Base-by-base conservation (phyloP, 2,113 vertebrate species). In the Malaclemys terrapin region DNA sequence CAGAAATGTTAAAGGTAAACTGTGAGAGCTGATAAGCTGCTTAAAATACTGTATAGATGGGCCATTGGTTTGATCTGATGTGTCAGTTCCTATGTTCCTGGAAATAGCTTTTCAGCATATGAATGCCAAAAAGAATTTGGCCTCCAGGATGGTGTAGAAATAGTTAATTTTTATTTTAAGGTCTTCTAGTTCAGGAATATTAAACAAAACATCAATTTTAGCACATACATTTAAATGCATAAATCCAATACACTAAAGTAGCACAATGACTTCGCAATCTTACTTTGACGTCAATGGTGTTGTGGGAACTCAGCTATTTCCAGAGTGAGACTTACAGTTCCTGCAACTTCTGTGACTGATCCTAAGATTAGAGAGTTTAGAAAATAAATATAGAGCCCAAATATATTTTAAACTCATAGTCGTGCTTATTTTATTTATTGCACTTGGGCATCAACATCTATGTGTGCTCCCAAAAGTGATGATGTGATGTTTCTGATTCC, bases 151-250 rank as follows among this genome's bases (percentile, higher is more conserved):
- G 86, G 72, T 13, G 75, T 94, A 96, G 83, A 95, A 94, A 54
- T 95, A 92, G 79, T 91, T 93, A 89, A 95, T 94, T 95, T 91
- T 91, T 75, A 90, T 93, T 95, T 93, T 87, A 92, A 95, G 89
- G 89, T 88, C 75, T 84, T 79, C 79, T 65, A 0, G 0, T 79
- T 90, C 72, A n/a, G n/a, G 57, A 93, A 78, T 3, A 6, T 89
- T 91, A 92, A 91, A 19, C 2, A 82, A 52, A 91, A 87, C 1
- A 89, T 82, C 78, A 47, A 22, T 88, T 96, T 93, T 84, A 93
- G 90, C 80, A 75, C 1, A 31, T 86, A 25, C 49, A 89, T 89
- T 16, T 89, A 81, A 87, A 89, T 81, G 75, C 90, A 9, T n/a
- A 88, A 85, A 25, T 86, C 53, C 6, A 91, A 49, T 49, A 57